Evolutionary conservation across 2,797 vertebrate species (phyloP), one percentile per base, ranked within the genome.

Genomic region (Pantherophis alleghaniensis): DNA sequence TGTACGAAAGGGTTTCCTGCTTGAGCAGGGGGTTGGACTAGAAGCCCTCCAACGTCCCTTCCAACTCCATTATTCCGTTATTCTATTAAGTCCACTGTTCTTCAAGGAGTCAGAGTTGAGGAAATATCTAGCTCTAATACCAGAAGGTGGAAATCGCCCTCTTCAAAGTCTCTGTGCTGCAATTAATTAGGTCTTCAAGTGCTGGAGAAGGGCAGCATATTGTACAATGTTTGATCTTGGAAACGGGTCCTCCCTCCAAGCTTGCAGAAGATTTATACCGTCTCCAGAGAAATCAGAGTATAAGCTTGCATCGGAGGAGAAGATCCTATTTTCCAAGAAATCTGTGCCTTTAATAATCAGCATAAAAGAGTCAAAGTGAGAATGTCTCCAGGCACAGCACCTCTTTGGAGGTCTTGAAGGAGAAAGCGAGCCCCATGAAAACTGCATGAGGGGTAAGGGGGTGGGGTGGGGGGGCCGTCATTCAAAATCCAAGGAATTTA

Each of bases 371-470:
- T 0, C 11, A 24, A 60, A 83, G 42, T 42, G 5, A 13, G 42
- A 55, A 18, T 55, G 37, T 53, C 56, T 83, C 79, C 20, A 83
- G 88, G 56, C n/a, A 18, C n/a, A 89, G 42, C 1, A 51, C 56
- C 24, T 88, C 47, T 74, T 95, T 91, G 66, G n/a, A 74, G 86
- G 1, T 18, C 42, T 92, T 93, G 57, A 86, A 86, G 60, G 79
- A 92, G 9, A 94, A 4, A 11, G 74, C 22, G 90, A 88, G 2
- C 16, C 20, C 16, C 28, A 56, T 86, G 20, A 12, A 91, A 94
- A 86, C 87, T 74, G 83, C 94, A 79, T 13, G 0, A 42, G n/a
- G 74, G 90, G 61, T 51, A 51, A 51, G 61, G 20, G 5, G 0
- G 7, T 14, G 18, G 57, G 18, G 57, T 1, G 5, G 20, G 57